Base-by-base conservation (phyloP, 2,113 vertebrate species). In the Eubucco bourcierii region DNA sequence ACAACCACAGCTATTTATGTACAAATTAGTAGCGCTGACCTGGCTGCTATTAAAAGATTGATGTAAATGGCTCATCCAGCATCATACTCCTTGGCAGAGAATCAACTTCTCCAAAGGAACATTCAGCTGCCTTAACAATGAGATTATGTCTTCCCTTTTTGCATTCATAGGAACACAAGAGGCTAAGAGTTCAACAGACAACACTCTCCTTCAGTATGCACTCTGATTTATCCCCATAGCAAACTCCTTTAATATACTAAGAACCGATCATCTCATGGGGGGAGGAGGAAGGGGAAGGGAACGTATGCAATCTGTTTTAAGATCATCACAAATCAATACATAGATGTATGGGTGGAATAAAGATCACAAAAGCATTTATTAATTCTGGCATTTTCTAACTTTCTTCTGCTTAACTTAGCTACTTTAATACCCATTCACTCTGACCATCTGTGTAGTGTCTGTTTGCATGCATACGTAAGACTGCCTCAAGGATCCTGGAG, bases 111-210 rank as follows among this genome's bases (percentile, higher is more conserved):
- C 88, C 92, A 93, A 92, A 95, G 90, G 56, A 95, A 83, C 82
- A 21, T 89, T 95, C 93, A 86, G 90, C 93, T 90, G 94, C 88
- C 34, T 90, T 94, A 88, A 91, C 88, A 91, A 94, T 90, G 88
- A 94, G 82, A 96, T 95, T 94, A 96, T 91, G 95, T 81, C 93
- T 95, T 91, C 68, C 85, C 85, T 75, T 86, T 88, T 88, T 86
- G 61, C 41, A 80, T 66, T 93, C 88, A 90, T 17, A 68, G 85
- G 37, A 91, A 90, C 88, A 61, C 44, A 74, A 29, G 19, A 91
- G 88, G 88, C 65, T 93, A 95, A 93, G 85, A 96, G 95, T 96
- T 96, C 92, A 95, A 93, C 73, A 95, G 80, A 95, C 90, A 93
- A 66, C 72, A 33, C 33, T 93, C 79, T 85, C 85, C 95, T 90